Evolutionary conservation across 2,113 vertebrate genomes (phyloP).

Genomic region (Stomatorhinus ivindoensis): DNA sequence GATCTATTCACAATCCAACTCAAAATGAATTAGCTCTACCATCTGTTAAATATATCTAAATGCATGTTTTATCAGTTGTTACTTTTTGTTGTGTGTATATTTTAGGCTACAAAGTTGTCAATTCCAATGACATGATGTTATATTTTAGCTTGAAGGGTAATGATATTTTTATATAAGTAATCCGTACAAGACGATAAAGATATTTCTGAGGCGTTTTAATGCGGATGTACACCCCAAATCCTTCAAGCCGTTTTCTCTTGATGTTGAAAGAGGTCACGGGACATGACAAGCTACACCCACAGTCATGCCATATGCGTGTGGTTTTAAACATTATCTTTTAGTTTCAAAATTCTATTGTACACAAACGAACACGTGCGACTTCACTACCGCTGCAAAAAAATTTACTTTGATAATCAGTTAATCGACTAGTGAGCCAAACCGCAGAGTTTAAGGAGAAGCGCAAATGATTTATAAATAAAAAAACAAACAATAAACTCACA

Average conservation of each 20-base stretch:
- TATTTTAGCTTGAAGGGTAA: not conserved
- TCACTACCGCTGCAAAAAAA: not conserved
- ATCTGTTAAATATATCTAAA: not conserved
- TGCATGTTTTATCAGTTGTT: not conserved
- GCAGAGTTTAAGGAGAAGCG: not conserved
- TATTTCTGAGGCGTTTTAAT: not conserved
- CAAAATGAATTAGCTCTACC: not conserved
- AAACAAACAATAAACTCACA: not conserved
- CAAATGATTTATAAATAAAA: not conserved
- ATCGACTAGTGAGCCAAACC: not conserved
- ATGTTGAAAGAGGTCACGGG: not conserved
- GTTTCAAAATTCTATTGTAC: not conserved
- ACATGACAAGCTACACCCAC: not conserved
- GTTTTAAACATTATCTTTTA: not conserved
- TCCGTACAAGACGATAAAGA: not conserved
- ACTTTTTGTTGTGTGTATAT: not conserved
- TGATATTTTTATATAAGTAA: not conserved
- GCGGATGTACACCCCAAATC: not conserved
- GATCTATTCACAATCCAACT: not conserved
- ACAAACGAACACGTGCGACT: not conserved
- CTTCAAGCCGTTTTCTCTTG: not conserved
- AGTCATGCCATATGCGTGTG: not conserved
- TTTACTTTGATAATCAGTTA: not conserved
- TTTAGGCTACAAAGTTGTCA: not conserved
- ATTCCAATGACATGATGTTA: not conserved